A percentile compares a stretch with the other conserved stretches of the same genome.
Evolutionary conservation across 2,888 invertebrate species (phyloP).

Genomic region (Pollenia amentaria): DNA sequence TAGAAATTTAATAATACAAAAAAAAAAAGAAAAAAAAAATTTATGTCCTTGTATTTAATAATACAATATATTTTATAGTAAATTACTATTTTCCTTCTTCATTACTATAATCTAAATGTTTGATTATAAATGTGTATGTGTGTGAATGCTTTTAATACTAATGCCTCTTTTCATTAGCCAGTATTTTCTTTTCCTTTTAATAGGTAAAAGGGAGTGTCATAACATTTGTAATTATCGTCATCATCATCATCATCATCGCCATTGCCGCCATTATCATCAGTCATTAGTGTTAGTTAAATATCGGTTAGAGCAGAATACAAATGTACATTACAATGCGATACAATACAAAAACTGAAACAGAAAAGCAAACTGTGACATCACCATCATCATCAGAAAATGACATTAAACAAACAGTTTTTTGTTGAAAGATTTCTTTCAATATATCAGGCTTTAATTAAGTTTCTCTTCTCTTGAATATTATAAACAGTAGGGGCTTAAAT

Average conservation of each 20-base stretch:
- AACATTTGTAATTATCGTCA: slow-evolving; percentile 32
- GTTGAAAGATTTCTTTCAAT: slow-evolving; percentile 13
- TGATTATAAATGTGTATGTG: neutral
- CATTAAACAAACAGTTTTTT: slow-evolving; percentile 38
- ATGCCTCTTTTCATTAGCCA: slow-evolving; percentile 51
- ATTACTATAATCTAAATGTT: neutral
- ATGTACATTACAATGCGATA: neutral
- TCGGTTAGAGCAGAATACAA: slow-evolving; percentile 54
- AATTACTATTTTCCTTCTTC: slow-evolving; percentile 23
- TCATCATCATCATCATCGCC: slow-evolving; percentile 29
- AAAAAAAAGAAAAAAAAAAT: neutral
- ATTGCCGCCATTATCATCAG: slow-evolving; percentile 37
- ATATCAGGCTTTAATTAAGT: slow-evolving; percentile 33
- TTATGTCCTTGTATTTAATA: slow-evolving; percentile 32
- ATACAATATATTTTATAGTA: slow-evolving; percentile 33
- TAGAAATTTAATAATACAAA: slow-evolving; percentile 42
- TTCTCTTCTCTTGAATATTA: neutral
- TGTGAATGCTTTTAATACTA: slow-evolving; percentile 20
- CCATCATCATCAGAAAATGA: slow-evolving; percentile 50
- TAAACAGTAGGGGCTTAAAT: neutral
- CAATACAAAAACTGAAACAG: slow-evolving; percentile 5
- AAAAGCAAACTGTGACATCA: slow-evolving; percentile 68
- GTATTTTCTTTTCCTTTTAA: neutral
- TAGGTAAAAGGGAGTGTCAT: slow-evolving; percentile 63
- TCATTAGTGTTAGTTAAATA: slow-evolving; percentile 72